Evolutionary conservation across 2,888 invertebrate species (phyloP).

Genomic region (Tubulanus polymorphus): DNA sequence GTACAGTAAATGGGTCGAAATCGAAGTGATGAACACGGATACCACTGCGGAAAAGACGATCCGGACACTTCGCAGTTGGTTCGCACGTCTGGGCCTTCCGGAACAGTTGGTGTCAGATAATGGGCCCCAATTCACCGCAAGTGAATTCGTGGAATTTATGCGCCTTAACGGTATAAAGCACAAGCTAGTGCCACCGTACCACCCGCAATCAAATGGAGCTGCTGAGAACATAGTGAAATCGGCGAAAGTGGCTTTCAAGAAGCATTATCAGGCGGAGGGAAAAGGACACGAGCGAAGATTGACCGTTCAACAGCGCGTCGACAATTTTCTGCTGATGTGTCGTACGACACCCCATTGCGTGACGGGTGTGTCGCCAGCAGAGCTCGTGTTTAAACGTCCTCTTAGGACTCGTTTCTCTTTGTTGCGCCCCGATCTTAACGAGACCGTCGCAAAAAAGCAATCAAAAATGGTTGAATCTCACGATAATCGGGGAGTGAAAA

Average conservation of each 20-base stretch:
- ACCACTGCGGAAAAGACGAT: neutral
- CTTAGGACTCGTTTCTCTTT: constrained; percentile 10
- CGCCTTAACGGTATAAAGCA: constrained; percentile 17
- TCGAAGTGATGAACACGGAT: neutral
- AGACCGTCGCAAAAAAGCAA: neutral
- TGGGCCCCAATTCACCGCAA: constrained; percentile 16
- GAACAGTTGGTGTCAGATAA: constrained; percentile 17
- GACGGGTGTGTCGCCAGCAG: constrained; percentile 11
- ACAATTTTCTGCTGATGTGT: constrained; percentile 15
- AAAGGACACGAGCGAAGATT: constrained; percentile 2
- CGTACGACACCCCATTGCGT: constrained; percentile 13
- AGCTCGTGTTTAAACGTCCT: constrained; percentile 16
- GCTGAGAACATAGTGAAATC: constrained; percentile 18
- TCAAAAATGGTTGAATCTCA: neutral
- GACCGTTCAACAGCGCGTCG: constrained; percentile 9
- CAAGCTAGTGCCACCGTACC: constrained; percentile 15
- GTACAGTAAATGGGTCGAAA: constrained; percentile 8
- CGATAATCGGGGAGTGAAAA: neutral
- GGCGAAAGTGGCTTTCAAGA: constrained; percentile 14
- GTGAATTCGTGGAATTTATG: constrained; percentile 15
- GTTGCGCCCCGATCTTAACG: neutral
- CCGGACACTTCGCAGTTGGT: neutral
- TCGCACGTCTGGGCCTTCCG: constrained; percentile 11
- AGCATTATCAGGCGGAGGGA: constrained; percentile 4
- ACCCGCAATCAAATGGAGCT: constrained; percentile 17